phyloP scores from a whole-genome alignment of 2,113 vertebrate species.

The Trinectes maculatus region DNA sequence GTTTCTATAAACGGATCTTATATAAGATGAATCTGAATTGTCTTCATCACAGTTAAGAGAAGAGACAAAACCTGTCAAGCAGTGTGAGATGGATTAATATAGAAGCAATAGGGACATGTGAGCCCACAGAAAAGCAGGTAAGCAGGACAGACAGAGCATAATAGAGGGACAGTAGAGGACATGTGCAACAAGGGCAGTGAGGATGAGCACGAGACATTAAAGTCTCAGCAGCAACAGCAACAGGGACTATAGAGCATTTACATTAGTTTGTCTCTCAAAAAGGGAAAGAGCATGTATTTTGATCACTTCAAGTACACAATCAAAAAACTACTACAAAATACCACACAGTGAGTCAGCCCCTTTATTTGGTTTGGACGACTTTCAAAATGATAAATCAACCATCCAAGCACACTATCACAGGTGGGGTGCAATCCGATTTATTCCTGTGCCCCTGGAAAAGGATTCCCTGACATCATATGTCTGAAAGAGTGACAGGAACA shows the following conservation, averaged over 20 bases:
- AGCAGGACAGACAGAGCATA: background rate
- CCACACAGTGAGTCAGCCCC: background rate
- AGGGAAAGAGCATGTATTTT: background rate
- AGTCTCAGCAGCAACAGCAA: too few relatives aligned
- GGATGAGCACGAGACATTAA: background rate
- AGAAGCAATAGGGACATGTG: background rate
- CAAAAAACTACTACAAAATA: background rate
- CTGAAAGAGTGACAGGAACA: too few relatives aligned
- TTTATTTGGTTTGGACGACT: background rate
- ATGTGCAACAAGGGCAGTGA: background rate
- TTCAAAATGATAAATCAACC: background rate
- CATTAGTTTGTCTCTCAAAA: background rate
- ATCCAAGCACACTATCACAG: background rate
- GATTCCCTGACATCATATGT: too few relatives aligned
- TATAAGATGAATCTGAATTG: background rate
- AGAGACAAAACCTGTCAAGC: background rate
- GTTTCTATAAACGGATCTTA: background rate
- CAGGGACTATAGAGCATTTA: background rate
- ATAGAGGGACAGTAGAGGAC: background rate
- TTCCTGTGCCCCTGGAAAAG: too few relatives aligned
- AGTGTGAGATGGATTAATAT: background rate
- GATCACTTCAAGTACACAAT: background rate
- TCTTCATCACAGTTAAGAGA: background rate
- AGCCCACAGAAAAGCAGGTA: conserved; percentile 9
- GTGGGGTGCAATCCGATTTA: background rate